Evolutionary conservation across 2,797 vertebrate species (phyloP).

Genomic region (Sebastes cheni): DNA sequence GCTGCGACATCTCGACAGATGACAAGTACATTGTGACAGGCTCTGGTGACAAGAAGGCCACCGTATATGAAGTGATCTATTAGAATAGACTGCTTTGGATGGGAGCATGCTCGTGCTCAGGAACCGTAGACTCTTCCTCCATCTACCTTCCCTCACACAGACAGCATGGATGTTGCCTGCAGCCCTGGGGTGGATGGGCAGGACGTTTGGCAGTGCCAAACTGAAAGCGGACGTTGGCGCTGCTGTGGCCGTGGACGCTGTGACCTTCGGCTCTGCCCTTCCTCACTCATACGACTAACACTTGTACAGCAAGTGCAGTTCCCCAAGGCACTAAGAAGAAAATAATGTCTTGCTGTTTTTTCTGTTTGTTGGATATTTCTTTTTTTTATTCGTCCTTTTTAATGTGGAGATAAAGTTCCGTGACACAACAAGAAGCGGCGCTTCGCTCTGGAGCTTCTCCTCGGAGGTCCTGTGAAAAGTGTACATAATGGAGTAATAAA

Average conservation of each 20-base stretch:
- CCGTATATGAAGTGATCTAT: constrained; percentile 89
- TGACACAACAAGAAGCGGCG: constrained; percentile 81
- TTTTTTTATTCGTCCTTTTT: constrained; percentile 67
- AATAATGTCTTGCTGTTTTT: constrained; percentile 72
- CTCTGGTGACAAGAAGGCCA: constrained; percentile 90
- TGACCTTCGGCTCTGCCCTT: constrained; percentile 59
- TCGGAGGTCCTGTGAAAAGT: constrained; percentile 93
- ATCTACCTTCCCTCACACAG: constrained; percentile 75
- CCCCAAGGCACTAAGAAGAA: constrained; percentile 79
- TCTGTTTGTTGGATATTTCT: constrained; percentile 76
- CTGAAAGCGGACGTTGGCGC: constrained; percentile 48
- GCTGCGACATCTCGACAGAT: constrained; percentile 88
- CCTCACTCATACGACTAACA: constrained; percentile 64
- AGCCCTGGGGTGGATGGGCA: constrained; percentile 59
- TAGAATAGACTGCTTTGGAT: constrained; percentile 68
- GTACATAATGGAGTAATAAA: constrained; percentile 94
- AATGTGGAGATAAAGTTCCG: constrained; percentile 79
- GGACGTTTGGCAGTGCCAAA: constrained; percentile 71
- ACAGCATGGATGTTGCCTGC: constrained; percentile 77
- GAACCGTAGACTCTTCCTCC: constrained; percentile 66
- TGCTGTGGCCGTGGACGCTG: constrained; percentile 49
- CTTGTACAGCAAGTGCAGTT: constrained; percentile 72
- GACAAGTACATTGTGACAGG: constrained; percentile 90
- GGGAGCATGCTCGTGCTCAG: constrained; percentile 55
- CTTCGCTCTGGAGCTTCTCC: constrained; percentile 83